phyloP scores from a whole-genome alignment of 2,797 vertebrate species.

The Phoxinus dragarum region DNA sequence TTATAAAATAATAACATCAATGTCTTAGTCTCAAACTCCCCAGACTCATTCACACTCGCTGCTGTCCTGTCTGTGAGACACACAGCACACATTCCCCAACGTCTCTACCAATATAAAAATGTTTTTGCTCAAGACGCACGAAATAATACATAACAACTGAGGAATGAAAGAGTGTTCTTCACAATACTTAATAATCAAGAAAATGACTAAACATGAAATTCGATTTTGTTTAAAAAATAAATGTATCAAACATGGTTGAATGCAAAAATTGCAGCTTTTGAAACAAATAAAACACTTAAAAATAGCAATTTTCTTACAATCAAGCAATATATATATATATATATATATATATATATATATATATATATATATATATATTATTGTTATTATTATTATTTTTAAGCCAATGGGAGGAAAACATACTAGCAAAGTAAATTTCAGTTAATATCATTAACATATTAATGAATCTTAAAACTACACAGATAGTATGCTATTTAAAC shows the following conservation, averaged over 20 bases:
- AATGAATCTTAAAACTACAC: neutral
- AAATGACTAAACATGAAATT: neutral
- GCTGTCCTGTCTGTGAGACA: conserved; percentile 8
- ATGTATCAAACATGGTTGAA: neutral
- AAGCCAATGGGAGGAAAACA: neutral
- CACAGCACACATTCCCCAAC: conserved; percentile 26
- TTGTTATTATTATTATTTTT: too few species aligned
- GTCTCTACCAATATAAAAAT: neutral
- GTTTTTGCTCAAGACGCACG: neutral
- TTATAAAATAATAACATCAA: conserved; percentile 34
- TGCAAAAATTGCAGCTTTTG: neutral
- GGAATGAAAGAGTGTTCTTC: neutral
- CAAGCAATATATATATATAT: neutral
- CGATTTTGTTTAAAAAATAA: neutral
- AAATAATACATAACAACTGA: conserved; percentile 9
- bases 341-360: too few species aligned
- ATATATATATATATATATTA: too few species aligned
- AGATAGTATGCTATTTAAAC: neutral
- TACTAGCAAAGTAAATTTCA: neutral
- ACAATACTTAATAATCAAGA: conserved; percentile 4
- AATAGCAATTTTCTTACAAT: neutral
- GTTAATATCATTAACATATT: neutral
- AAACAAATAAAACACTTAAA: neutral
- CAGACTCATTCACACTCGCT: conserved; percentile 29
- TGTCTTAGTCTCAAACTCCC: conserved; percentile 41